Evolutionary conservation across 2,888 invertebrate species (phyloP), one percentile per base, ranked within the genome.

Genomic region (Zygogramma bicolorata): DNA sequence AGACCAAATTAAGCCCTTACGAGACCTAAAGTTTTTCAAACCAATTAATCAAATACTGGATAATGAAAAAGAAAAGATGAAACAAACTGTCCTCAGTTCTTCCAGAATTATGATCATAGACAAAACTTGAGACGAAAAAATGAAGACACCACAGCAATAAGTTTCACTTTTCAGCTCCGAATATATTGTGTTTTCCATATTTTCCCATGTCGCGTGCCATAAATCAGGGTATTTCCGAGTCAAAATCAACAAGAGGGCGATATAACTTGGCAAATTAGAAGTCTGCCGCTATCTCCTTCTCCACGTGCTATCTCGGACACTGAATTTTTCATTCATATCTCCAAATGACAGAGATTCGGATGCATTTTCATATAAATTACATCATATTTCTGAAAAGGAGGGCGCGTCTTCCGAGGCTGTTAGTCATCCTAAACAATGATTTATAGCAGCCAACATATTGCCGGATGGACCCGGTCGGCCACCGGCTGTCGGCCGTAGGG

Each of bases 351-450:
- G 85, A 86, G 86, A 87, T 86, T 86, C 85, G 85, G 85, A 85
- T 86, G 86, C 85, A 88, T 88, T 88, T 88, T 88, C 88, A 88
- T 88, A 88, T 88, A 88, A 88, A 88, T 88, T 87, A 88, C 88
- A 87, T 88, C 86, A 88, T 88, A 88, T 88, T 88, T 88, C 87
- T 87, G 85, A 83, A 84, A 84, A 82, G 82, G 77, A 82, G 82
- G 83, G 83, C 81, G 85, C 84, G 85, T 85, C 86, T 86, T 86
- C 82, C 83, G 83, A 84, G 85, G 86, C 87, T 86, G 87, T 87
- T 87, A 88, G 87, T 88, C 88, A 88, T 88, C 86, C 87, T 86
- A 87, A 81, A 88, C 88, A 86, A 88, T 88, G 88, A 88, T 88
- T 88, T 88, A 88, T 88, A 85, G 86, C 84, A 82, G 85, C 86